Evolutionary conservation across 2,888 invertebrate species (phyloP), one percentile per base, ranked within the genome.

Genomic region (Ommatoiulus sabulosus): DNA sequence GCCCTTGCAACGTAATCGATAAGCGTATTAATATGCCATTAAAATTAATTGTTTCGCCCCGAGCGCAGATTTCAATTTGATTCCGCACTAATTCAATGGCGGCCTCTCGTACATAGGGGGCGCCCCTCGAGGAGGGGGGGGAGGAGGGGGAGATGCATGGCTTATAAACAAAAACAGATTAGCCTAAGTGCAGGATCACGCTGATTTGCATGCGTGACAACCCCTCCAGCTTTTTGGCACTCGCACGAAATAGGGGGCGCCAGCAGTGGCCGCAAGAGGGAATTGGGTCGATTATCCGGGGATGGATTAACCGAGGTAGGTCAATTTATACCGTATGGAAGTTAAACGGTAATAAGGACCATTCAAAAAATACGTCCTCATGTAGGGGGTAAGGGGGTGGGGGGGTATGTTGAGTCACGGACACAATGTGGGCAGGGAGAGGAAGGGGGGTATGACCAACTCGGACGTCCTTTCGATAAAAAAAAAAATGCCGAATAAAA

Each of bases 151-250:
- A 1, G 3, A n/a, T n/a, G n/a, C n/a, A n/a, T n/a, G n/a, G 3
- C 52, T 63, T 63, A 63, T n/a, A 63, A 63, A 63, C 63, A 63
- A 63, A 15, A 63, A 63, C 63, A 63, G 12, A 63, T 63, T 63
- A 63, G 63, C 63, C 63, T 63, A 63, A 63, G 63, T 63, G 63
- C 63, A 63, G 63, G 63, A 63, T 63, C 63, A 63, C 63, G 63
- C 63, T 63, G 63, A 63, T 63, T 63, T 63, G 63, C 63, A 63
- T 63, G 63, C 63, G 63, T 63, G 63, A 10, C 52, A 12, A 3
- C 6, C n/a, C 5, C 17, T 17, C 12, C 63, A 63, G n/a, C 17
- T 63, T 17, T 3, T n/a, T 63, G 7, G n/a, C n/a, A n/a, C n/a
- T n/a, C n/a, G n/a, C n/a, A n/a, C n/a, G n/a, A n/a, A n/a, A n/a